Evolutionary conservation across 2,888 invertebrate genomes (phyloP).

Genomic region (Axea sp.): DNA sequence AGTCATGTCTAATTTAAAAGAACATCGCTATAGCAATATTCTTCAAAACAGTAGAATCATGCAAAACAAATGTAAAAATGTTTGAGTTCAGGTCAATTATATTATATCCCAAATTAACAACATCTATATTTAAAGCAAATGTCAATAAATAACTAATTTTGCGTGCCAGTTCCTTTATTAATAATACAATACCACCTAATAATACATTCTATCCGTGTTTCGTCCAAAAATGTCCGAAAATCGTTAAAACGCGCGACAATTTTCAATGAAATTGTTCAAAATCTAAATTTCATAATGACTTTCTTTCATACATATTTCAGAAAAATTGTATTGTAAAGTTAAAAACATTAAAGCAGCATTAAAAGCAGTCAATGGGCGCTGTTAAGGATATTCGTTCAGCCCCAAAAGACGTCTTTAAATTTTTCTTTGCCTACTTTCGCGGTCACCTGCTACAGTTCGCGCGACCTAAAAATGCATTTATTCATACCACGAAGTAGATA

Average conservation of each 20-base stretch:
- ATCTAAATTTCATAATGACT: slow-evolving; percentile 31
- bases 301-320: neutral
- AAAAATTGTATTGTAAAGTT: slow-evolving; percentile 52
- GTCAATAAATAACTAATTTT: too few species aligned
- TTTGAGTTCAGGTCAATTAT: too few species aligned
- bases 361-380: slow-evolving; percentile 48
- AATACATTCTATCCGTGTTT: too few species aligned
- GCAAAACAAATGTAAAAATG: too few species aligned
- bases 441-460: slow-evolving; percentile 40
- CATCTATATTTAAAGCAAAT: too few species aligned
- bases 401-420: slow-evolving; percentile 55
- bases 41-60: too few species aligned
- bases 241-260: neutral
- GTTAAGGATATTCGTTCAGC: slow-evolving; percentile 46
- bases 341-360: slow-evolving; percentile 58
- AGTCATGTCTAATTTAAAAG: too few species aligned
- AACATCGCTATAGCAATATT: too few species aligned
- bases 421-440: slow-evolving; percentile 58
- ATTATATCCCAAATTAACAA: too few species aligned
- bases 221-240: too few species aligned
- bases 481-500: slow-evolving; percentile 63
- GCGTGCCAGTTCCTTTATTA: too few species aligned
- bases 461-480: slow-evolving; percentile 64
- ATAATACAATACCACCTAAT: too few species aligned
- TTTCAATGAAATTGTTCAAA: slow-evolving; percentile 1